These are phyloP conservation scores for Lytechinus variegatus DNA, from an alignment of 35 echinoderm and acorn worm species.

Conservation along the genomic window DNA sequence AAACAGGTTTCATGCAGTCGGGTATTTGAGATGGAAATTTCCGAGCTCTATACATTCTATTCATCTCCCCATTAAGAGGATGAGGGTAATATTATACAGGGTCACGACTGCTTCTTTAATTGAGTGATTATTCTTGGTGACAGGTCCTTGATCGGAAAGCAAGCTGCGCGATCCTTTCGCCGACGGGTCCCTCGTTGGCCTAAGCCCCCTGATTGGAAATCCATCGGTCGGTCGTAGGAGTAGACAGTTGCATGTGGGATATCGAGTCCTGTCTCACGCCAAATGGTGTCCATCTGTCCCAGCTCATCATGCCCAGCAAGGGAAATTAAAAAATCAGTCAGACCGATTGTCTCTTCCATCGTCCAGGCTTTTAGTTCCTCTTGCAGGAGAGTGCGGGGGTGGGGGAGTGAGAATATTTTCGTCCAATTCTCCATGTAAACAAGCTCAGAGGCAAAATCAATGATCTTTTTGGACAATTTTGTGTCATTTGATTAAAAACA, in stretches of 20 bases:
- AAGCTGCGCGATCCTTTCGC: background rate
- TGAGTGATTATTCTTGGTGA: constrained; percentile 12
- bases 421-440: background rate
- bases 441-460: background rate
- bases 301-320: background rate
- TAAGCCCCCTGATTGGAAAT: background rate
- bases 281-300: background rate
- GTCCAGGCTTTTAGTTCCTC: background rate
- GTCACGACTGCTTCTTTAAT: background rate
- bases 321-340: background rate
- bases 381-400: background rate
- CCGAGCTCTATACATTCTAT: background rate
- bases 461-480: background rate
- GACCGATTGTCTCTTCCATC: background rate
- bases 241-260: background rate
- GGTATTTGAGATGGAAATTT: background rate
- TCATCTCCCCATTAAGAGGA: background rate
- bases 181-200: background rate
- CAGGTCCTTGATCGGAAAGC: background rate
- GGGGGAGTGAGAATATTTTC: background rate
- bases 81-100: background rate
- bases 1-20: background rate
- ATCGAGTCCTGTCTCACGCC: background rate
- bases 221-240: background rate
- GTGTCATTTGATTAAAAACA: background rate